Evolutionary conservation across 2,888 invertebrate species (phyloP).

Genomic region (Andrena dorsata): DNA sequence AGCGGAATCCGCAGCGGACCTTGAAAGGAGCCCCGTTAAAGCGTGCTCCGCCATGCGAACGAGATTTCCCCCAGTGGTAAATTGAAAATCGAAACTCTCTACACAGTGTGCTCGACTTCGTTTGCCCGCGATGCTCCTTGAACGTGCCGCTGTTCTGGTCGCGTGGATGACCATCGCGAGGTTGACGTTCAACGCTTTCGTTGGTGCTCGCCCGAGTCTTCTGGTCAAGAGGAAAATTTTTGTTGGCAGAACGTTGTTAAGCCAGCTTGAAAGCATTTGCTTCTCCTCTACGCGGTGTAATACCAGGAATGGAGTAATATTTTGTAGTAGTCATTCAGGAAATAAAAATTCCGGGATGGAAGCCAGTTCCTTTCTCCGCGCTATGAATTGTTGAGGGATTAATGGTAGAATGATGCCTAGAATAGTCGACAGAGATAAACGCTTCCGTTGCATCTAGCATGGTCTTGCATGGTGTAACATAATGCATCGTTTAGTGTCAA

Average conservation of each 20-base stretch:
- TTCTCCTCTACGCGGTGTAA: not conserved
- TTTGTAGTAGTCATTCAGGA: not conserved
- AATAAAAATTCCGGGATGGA: constrained; percentile 13
- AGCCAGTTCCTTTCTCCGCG: not conserved
- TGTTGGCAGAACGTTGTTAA: too few species aligned
- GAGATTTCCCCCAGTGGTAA: not conserved
- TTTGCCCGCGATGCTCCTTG: not conserved
- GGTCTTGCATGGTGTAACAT: constrained; percentile 31
- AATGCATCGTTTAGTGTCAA: constrained; percentile 9
- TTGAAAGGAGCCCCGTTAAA: constrained; percentile 30
- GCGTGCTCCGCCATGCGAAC: not conserved
- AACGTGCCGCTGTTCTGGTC: not conserved
- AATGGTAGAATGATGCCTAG: constrained; percentile 12
- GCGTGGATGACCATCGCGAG: not conserved
- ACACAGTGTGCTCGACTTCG: not conserved
- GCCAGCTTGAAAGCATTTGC: too few species aligned
- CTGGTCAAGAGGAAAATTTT: too few species aligned
- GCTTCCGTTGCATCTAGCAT: not conserved
- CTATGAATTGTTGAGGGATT: constrained; percentile 12
- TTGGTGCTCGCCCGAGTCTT: not conserved
- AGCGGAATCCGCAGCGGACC: constrained; percentile 35
- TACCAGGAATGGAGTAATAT: not conserved
- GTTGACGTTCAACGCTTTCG: not conserved
- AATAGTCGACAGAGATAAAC: constrained; percentile 19
- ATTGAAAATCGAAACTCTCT: constrained; percentile 30